Percentiles rank a stretch among this genome's conserved stretches.
Evolutionary conservation across 2,113 vertebrate species (phyloP).

Genomic region (Takifugu bimaculatus): DNA sequence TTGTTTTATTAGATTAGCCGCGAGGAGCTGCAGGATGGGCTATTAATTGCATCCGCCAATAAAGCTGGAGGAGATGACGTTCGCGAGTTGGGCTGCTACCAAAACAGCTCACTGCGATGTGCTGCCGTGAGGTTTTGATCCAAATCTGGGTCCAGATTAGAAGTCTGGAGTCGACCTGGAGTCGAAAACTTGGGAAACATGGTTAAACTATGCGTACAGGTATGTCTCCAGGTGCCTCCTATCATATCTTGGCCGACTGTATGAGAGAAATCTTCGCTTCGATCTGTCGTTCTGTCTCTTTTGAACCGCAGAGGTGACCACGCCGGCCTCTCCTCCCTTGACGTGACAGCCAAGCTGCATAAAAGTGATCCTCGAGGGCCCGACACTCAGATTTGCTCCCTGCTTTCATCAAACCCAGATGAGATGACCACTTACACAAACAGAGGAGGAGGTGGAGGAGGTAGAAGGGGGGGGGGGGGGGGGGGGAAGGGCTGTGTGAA

Average conservation of each 20-base stretch:
- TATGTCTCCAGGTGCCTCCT: too few species aligned
- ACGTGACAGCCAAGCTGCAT: conserved; percentile 45
- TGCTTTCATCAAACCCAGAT: conserved; percentile 68
- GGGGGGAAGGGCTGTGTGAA: not conserved
- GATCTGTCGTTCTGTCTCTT: not conserved
- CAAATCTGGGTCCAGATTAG: too few species aligned
- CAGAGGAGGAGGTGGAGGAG: not conserved
- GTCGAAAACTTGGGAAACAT: too few species aligned
- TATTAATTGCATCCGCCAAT: not conserved
- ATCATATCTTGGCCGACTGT: too few species aligned
- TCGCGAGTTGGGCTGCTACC: too few species aligned
- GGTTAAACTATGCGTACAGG: too few species aligned
- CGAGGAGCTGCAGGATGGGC: not conserved
- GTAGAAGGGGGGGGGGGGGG: not conserved
- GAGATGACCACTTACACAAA: conserved; percentile 46
- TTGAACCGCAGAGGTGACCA: not conserved
- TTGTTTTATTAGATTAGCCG: too few species aligned
- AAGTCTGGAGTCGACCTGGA: too few species aligned
- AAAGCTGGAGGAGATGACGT: too few species aligned
- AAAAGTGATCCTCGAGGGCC: conserved; percentile 53
- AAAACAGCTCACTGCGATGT: too few species aligned
- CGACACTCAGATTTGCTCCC: conserved; percentile 38
- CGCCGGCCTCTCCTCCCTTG: not conserved
- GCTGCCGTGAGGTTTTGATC: too few species aligned
- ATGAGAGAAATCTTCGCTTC: too few species aligned